Base-by-base conservation (phyloP, 2,888 invertebrate species). In the Agonopterix heracliana region DNA sequence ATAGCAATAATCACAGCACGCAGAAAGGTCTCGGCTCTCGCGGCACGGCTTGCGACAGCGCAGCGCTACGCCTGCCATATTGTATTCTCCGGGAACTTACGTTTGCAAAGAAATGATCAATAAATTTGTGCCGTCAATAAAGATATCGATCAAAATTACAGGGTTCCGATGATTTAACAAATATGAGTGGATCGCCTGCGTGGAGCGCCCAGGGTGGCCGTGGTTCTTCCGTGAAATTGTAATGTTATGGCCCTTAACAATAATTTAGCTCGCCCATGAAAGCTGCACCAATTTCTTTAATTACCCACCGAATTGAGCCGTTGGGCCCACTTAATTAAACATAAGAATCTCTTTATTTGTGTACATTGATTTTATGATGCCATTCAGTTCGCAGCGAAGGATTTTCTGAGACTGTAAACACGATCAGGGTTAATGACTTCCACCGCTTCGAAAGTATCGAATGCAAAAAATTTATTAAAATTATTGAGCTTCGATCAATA, bases 131-230 rank as follows among this genome's bases (percentile, higher is more conserved):
- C 80, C 72, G 76, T 80, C 84, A 82, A 82, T 87, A 85, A 88
- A 87, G 88, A 88, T 88, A 87, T 86, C 81, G 86, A 88, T 88
- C 88, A 87, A 88, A 88, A 88, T 88, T 88, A 87, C 76, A 86
- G 87, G 86, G 84, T 80, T 78, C 75, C 69, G 84, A 83, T 86
- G 86, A 81, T 87, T 86, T 87, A 85, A 86, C 86, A 87, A 87
- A 85, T 85, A 86, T 75, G 81, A 79, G 68, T 64, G 68, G 79
- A 76, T 81, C 79, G 79, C 76, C 75, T 65, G 76, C 70, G 73
- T 67, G 64, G 70, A 62, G 65, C 82, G 55, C 57, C 56, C 82
- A 76, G 80, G 86, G 87, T 83, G 86, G 85, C 78, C 86, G 57
- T 68, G 63, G 57, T 67, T 79, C 81, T 84, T 87, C 86, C 81